phyloP scores from a whole-genome alignment of 2,888 invertebrate species.

The Troides aeacus region DNA sequence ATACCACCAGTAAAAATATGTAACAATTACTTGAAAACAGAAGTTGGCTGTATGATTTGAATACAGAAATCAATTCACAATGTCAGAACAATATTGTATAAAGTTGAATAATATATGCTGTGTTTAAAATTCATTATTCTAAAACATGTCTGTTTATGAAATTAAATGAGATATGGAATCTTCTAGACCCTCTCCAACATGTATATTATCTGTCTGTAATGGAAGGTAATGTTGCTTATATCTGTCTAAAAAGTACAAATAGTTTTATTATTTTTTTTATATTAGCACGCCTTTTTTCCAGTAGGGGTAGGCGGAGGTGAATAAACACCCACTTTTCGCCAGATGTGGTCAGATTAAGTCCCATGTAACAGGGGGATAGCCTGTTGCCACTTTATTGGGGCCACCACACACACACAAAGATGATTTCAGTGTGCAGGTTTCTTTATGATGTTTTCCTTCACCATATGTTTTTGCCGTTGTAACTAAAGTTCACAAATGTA shows the following conservation, averaged over 20 bases:
- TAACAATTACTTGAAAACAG: background rate
- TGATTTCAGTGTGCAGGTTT: no score
- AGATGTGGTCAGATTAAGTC: no score
- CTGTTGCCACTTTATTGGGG: no score
- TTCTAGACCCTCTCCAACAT: background rate
- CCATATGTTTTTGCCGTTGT: no score
- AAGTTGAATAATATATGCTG: constrained; percentile 13
- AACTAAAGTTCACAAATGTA: no score
- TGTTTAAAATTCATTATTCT: constrained; percentile 22
- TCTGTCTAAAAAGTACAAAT: background rate
- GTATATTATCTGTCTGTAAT: background rate
- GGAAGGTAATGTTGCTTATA: background rate
- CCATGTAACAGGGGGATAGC: no score
- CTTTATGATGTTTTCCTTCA: no score
- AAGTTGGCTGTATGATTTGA: background rate
- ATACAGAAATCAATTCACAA: background rate
- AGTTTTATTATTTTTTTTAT: background rate
- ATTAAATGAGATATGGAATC: constrained; percentile 4
- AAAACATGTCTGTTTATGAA: background rate
- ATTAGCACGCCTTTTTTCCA: no score
- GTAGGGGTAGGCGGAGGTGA: no score
- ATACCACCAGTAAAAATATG: background rate
- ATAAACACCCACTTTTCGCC: no score
- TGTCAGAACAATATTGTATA: background rate
- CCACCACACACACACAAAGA: no score